These are phyloP conservation scores for Nycticorax nycticorax DNA, from an alignment of 2,113 vertebrate genomes.

Conservation along the genomic window DNA sequence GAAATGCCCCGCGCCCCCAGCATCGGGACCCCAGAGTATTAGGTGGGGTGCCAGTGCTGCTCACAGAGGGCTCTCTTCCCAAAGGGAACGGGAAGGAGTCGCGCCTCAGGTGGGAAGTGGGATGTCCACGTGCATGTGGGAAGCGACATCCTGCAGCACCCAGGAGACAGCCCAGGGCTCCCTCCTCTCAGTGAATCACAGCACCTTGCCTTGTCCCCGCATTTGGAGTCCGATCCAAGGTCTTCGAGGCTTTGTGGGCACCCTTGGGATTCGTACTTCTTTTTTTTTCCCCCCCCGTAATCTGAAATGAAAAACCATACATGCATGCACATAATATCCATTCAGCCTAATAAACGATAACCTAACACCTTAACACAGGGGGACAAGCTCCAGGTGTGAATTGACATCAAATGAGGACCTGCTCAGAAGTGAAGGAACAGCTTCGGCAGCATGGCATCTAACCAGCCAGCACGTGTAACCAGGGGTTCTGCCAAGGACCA, in stretches of 20 bases:
- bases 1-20: neutral
- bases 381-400: neutral
- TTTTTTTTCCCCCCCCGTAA: neutral
- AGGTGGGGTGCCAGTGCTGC: neutral
- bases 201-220: neutral
- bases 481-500: neutral
- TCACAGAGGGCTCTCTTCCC: neutral
- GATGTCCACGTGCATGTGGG: rapidly evolving
- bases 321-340: neutral
- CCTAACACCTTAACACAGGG: neutral
- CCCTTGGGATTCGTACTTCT: neutral
- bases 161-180: neutral
- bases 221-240: neutral
- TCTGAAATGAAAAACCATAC: neutral
- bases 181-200: neutral
- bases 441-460: neutral
- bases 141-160: neutral
- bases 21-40: neutral
- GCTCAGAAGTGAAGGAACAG: neutral
- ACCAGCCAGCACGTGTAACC: neutral
- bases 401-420: neutral
- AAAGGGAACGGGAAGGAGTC: neutral
- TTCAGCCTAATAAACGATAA: neutral
- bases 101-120: neutral
- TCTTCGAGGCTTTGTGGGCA: neutral